Percentiles rank a stretch among this genome's conserved stretches.
phyloP scores from a whole-genome alignment of 2,888 invertebrate species.

The Hartigia nigra region DNA sequence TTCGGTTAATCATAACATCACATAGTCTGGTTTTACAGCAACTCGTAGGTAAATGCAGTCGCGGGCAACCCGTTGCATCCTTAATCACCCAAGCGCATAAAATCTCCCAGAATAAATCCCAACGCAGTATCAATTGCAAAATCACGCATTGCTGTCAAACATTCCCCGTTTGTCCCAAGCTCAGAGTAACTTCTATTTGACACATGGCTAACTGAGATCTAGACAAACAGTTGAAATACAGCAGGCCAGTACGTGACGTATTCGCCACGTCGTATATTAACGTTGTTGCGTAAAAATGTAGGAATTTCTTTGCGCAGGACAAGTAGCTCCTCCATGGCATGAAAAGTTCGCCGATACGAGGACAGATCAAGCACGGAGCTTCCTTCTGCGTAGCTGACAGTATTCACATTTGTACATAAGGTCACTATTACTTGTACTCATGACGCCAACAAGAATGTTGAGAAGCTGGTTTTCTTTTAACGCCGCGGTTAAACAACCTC shows the following conservation, averaged over 20 bases:
- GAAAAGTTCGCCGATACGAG: slow-evolving; percentile 48
- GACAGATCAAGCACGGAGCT: slow-evolving; percentile 43
- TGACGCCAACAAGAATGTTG: slow-evolving; percentile 31
- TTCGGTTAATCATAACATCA: neutral
- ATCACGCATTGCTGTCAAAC: neutral
- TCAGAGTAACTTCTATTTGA: neutral
- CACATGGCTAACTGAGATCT: neutral
- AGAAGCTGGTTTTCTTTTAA: slow-evolving; percentile 31
- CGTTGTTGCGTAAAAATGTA: slow-evolving; percentile 48
- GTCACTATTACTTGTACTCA: slow-evolving; percentile 28
- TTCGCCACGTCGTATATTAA: neutral
- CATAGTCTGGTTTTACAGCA: neutral
- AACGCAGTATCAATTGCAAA: neutral
- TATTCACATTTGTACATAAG: slow-evolving; percentile 35
- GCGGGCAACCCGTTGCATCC: neutral
- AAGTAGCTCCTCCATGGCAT: slow-evolving; percentile 48
- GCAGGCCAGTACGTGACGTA: slow-evolving; percentile 27
- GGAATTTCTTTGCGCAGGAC: slow-evolving; percentile 60
- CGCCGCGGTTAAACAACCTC: slow-evolving; percentile 4
- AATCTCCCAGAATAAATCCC: neutral
- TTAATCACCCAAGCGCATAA: neutral
- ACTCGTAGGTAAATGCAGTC: neutral
- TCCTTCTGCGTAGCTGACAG: slow-evolving; percentile 39
- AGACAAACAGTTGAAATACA: neutral
- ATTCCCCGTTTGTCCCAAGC: neutral